Percentiles rank a stretch among this genome's conserved stretches.
Conservation (phyloP, 1,140 invertebrate genomes). For the Drosophila yakuba region DNA sequence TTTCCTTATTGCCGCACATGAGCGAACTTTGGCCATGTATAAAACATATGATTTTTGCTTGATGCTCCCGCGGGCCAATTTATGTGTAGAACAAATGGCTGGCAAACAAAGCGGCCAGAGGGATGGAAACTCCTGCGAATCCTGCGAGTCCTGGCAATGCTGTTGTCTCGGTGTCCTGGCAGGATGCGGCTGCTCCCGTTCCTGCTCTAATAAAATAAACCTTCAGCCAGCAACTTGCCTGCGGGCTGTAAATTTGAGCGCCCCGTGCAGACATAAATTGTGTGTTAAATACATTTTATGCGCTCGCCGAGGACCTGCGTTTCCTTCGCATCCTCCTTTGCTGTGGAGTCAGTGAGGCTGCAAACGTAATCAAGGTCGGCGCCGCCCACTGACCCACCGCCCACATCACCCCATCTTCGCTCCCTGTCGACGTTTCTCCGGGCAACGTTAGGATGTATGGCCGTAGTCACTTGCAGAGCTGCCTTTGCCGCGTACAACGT, state of each 20-base stretch:
- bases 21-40: constrained; percentile 69
- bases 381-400: neutral
- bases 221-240: constrained; percentile 57
- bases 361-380: constrained; percentile 78
- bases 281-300: constrained; percentile 83
- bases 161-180: constrained; percentile 8
- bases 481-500: constrained; percentile 57
- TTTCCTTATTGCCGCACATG: constrained; percentile 38
- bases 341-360: constrained; percentile 68
- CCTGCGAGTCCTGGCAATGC: neutral
- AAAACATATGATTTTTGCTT: constrained; percentile 82
- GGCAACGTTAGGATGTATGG: constrained; percentile 67
- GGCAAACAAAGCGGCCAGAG: constrained; percentile 34
- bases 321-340: neutral
- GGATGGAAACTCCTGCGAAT: neutral
- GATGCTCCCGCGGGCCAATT: constrained; percentile 78
- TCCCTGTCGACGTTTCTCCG: constrained; percentile 55
- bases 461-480: constrained; percentile 39
- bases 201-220: constrained; percentile 74
- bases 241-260: constrained; percentile 78
- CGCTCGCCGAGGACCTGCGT: constrained; percentile 55
- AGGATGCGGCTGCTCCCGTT: constrained; percentile 34
- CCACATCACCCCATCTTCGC: neutral
- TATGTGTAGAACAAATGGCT: constrained; percentile 76
- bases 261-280: constrained; percentile 79